phyloP scores from a whole-genome alignment of 2,797 vertebrate genomes.

The Tinamus major region DNA sequence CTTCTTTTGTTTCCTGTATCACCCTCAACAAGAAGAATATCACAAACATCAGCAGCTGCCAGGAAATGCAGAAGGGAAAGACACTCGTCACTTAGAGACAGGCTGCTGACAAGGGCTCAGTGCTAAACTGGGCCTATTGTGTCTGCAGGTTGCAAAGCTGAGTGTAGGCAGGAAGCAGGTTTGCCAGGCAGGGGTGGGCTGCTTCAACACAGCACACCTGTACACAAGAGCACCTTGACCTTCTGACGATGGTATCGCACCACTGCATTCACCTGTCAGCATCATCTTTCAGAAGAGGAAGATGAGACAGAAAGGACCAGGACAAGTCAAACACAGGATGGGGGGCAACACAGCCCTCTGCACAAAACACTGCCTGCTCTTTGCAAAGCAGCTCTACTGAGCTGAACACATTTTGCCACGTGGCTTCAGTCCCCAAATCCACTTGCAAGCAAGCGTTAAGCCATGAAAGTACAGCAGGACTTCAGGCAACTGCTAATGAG shows the following conservation, averaged over 20 bases:
- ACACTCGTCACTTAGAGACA: background rate
- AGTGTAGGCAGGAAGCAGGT: background rate
- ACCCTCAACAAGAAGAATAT: background rate
- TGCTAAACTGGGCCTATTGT: background rate
- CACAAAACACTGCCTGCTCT: background rate
- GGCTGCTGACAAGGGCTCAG: background rate
- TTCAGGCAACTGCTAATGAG: slow-evolving; percentile 74
- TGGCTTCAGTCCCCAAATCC: background rate
- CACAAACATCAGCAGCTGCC: accelerated
- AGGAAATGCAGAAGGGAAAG: background rate
- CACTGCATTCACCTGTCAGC: background rate
- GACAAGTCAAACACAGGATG: background rate
- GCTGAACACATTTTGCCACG: background rate
- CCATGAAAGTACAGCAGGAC: slow-evolving; percentile 69
- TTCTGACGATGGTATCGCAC: background rate
- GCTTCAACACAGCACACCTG: background rate
- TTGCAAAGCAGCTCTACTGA: slow-evolving; percentile 1
- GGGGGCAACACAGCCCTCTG: background rate
- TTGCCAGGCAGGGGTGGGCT: background rate
- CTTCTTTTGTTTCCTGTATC: background rate
- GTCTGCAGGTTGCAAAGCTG: background rate
- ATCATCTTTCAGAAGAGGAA: background rate
- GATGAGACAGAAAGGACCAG: background rate
- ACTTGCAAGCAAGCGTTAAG: slow-evolving; percentile 11
- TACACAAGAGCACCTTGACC: background rate